Evolutionary conservation across 2,888 invertebrate genomes (phyloP).

Genomic region (Rhodophaea formosa): DNA sequence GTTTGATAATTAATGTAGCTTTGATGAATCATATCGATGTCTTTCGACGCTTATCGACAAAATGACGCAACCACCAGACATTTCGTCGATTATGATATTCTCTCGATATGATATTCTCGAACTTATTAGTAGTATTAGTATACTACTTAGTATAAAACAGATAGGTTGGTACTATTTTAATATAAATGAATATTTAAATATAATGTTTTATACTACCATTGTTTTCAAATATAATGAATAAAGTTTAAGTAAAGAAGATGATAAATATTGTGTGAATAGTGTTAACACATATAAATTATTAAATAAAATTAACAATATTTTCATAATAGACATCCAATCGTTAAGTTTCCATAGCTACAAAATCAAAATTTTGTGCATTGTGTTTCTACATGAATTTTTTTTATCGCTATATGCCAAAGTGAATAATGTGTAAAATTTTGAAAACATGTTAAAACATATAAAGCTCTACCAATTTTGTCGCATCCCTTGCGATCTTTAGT

Average conservation of each 20-base stretch:
- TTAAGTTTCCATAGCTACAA: neutral
- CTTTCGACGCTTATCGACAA: too few species aligned
- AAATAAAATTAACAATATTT: neutral
- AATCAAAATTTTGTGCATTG: constrained; percentile 8
- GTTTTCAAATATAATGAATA: neutral
- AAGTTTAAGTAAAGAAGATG: neutral
- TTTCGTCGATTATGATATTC: too few species aligned
- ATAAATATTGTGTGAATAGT: neutral
- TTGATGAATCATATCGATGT: too few species aligned
- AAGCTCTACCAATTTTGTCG: constrained; percentile 38
- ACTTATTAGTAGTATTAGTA: too few species aligned
- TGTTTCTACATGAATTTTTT: constrained; percentile 17
- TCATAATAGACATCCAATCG: neutral
- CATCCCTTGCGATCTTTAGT: constrained; percentile 31
- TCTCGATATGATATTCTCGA: too few species aligned
- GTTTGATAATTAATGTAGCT: too few species aligned
- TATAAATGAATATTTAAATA: too few species aligned
- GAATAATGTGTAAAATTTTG: constrained; percentile 12
- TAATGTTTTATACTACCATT: too few species aligned
- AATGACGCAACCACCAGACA: too few species aligned
- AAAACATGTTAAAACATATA: constrained; percentile 47
- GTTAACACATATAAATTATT: constrained; percentile 16
- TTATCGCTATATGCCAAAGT: neutral
- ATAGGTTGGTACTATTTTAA: too few species aligned
- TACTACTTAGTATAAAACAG: too few species aligned